These are phyloP conservation scores for Nineta flava DNA, from an alignment of 2,888 invertebrate genomes.

Conservation along the genomic window DNA sequence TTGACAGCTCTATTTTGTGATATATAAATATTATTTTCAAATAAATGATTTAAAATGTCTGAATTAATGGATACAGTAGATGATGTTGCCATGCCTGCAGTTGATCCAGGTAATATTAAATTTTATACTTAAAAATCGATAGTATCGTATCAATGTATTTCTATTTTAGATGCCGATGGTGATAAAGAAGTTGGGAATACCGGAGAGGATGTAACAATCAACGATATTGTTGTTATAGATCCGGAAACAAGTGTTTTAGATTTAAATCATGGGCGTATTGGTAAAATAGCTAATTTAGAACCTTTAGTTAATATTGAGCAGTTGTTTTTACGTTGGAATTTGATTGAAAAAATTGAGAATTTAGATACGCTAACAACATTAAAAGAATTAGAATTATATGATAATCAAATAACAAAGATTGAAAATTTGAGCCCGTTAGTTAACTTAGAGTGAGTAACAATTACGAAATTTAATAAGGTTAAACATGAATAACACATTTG, in stretches of 20 bases:
- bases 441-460: slow-evolving; percentile 66
- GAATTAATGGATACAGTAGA: too few species aligned
- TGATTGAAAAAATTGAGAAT: slow-evolving; percentile 89
- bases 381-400: slow-evolving; percentile 84
- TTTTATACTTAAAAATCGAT: too few species aligned
- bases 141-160: too few species aligned
- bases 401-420: slow-evolving; percentile 87
- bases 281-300: slow-evolving; percentile 71
- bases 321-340: slow-evolving; percentile 83
- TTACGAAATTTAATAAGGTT: background rate
- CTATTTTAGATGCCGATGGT: background rate
- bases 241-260: slow-evolving; percentile 60
- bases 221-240: slow-evolving; percentile 47
- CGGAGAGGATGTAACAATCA: slow-evolving; percentile 23
- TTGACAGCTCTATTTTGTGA: too few species aligned
- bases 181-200: background rate
- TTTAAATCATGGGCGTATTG: slow-evolving; percentile 76
- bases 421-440: slow-evolving; percentile 77
- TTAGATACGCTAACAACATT: slow-evolving; percentile 58
- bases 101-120: too few species aligned
- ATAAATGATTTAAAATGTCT: too few species aligned
- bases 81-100: too few species aligned
- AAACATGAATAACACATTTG: background rate
- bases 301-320: slow-evolving; percentile 57
- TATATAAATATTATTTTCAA: too few species aligned